These are phyloP conservation scores for Brachionus asplanchnoidis DNA, from an alignment of 1,140 invertebrate species.

Conservation along the genomic window DNA sequence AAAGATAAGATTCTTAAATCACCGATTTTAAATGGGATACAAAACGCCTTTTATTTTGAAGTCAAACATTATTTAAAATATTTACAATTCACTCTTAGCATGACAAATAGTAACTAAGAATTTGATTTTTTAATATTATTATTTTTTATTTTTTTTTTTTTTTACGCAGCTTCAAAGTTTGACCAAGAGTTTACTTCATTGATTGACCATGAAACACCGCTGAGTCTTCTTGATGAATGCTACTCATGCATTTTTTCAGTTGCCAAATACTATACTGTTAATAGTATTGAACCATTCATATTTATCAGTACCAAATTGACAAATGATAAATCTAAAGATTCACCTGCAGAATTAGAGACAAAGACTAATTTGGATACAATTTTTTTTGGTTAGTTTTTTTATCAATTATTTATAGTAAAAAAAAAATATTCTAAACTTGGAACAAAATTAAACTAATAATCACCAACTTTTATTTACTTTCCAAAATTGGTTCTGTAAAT, in stretches of 20 bases:
- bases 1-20: constrained; percentile 16
- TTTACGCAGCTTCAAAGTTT: not conserved
- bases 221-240: constrained; percentile 37
- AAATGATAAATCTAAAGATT: not conserved
- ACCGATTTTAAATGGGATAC: not conserved
- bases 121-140: not conserved
- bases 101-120: constrained; percentile 1
- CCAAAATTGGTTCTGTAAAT: too few species aligned
- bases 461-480: too few species aligned
- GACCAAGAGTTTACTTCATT: not conserved
- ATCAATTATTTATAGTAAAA: too few species aligned
- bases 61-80: constrained; percentile 6
- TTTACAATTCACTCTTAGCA: constrained; percentile 3
- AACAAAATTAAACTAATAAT: too few species aligned
- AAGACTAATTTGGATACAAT: not conserved
- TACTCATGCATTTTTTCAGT: constrained; percentile 39
- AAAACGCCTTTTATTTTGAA: constrained; percentile 15
- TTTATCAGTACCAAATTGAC: not conserved
- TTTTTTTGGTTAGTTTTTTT: constrained; percentile 5
- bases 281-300: constrained; percentile 33
- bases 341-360: not conserved
- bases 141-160: not conserved
- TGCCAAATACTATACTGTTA: not conserved
- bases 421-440: too few species aligned
- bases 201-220: constrained; percentile 17